Conservation (phyloP, 2,888 invertebrate genomes). For the Lasius fuliginosus region DNA sequence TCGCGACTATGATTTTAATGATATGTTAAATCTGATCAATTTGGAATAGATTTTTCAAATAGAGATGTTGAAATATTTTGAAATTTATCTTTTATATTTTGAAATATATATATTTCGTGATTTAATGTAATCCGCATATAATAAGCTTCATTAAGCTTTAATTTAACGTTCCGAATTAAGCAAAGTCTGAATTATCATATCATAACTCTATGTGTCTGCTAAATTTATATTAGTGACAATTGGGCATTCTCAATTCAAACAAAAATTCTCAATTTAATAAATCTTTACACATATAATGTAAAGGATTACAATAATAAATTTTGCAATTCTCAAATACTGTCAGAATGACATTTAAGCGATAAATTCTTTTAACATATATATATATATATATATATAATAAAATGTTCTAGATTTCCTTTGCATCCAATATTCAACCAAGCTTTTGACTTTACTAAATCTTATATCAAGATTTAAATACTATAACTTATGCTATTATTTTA, state of each 20-base stretch:
- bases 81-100: neutral
- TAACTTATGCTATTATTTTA: neutral
- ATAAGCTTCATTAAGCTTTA: neutral
- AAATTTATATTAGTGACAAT: neutral
- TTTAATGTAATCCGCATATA: neutral
- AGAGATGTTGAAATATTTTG: neutral
- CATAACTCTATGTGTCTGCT: neutral
- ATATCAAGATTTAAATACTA: neutral
- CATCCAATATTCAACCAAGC: neutral
- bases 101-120: neutral
- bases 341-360: neutral
- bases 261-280: constrained; percentile 3
- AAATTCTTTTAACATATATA: neutral
- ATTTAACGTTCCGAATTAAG: neutral
- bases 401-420: neutral
- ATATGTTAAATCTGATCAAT: neutral
- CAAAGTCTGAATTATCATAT: neutral
- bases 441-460: neutral
- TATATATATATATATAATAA: neutral
- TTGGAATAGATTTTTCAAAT: neutral
- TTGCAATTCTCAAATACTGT: neutral
- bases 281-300: neutral
- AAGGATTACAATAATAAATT: constrained; percentile 20
- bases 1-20: constrained; percentile 33
- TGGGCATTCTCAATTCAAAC: neutral